Evolutionary conservation across 1,140 invertebrate species (phyloP), one percentile per base, ranked within the genome.

Genomic region (Hycleus phaleratus): DNA sequence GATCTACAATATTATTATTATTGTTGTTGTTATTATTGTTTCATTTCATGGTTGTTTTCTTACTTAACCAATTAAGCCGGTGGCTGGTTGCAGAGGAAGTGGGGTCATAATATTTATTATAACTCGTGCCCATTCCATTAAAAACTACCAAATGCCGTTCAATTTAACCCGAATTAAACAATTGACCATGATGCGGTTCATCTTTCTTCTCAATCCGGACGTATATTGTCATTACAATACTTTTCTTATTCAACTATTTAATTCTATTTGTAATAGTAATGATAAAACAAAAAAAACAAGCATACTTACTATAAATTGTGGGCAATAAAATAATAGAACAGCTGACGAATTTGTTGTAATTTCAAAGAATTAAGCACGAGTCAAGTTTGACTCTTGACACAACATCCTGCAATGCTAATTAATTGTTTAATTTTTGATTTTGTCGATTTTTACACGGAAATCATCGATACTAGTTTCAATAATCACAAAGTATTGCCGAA

Each of bases 61-160:
- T 63, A 67, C 65, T 67, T 67, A 67, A 62, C 59, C 63, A 67
- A 67, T 67, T 65, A 65, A 67, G 58, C 51, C 44, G 59, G 58
- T 49, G 58, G 59, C 42, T 60, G 60, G 51, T 32, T 32, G 32
- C 32, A 67, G 59, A 67, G 66, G 66, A 67, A 67, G 63, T 61
- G 56, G 63, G 66, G 66, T 67, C 66, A 67, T 67, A 67, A 67
- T 67, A 67, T 67, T 67, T 67, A 67, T 67, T 65, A 50, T 61
- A 65, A 67, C 66, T 67, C 66, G 66, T 67, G 66, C 66, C 64
- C 60, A 49, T 60, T 60, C 55, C 59, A 65, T 67, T 65, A 59
- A 67, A 65, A 67, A 61, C 60, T 54, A 65, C 63, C 63, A 67
- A 67, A 67, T 67, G 66, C 66, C 61, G 66, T 67, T 65, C 61